Evolutionary conservation across 2,888 invertebrate species (phyloP).

Genomic region (Rapana venosa): DNA sequence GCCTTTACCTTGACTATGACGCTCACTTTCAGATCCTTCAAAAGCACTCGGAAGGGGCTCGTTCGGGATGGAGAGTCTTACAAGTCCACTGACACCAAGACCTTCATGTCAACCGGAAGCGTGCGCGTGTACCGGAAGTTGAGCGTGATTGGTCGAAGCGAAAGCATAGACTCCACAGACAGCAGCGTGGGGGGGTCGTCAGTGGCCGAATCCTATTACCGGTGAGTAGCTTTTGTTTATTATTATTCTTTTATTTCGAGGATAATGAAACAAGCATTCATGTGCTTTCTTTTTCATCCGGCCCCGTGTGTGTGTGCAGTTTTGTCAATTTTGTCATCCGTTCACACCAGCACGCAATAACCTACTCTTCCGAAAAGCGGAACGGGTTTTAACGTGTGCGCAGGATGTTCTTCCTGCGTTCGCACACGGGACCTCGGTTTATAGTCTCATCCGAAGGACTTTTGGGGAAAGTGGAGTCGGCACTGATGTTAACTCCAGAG

Average conservation of each 20-base stretch:
- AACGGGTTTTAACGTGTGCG: too few species aligned
- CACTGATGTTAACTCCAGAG: too few species aligned
- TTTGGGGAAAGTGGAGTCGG: too few species aligned
- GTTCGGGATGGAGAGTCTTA: slow-evolving; percentile 95
- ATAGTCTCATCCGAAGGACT: too few species aligned
- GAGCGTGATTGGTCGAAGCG: slow-evolving; percentile 9
- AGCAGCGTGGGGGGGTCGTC: slow-evolving; percentile 41
- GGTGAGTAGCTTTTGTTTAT: not conserved
- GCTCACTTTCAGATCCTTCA: slow-evolving; percentile 88
- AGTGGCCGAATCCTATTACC: slow-evolving; percentile 38
- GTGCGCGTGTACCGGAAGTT: slow-evolving; percentile 71
- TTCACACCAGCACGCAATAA: too few species aligned
- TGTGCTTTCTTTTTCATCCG: too few species aligned
- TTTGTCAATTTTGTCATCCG: too few species aligned
- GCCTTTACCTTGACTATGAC: too few species aligned
- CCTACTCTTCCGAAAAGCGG: too few species aligned
- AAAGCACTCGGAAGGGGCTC: slow-evolving; percentile 93
- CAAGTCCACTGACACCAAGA: slow-evolving; percentile 83
- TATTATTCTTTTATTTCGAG: not conserved
- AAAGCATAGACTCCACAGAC: slow-evolving; percentile 34
- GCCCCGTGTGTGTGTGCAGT: too few species aligned
- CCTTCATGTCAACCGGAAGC: slow-evolving; percentile 83
- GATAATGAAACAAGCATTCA: not conserved
- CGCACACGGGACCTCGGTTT: too few species aligned
- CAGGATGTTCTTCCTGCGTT: too few species aligned